phyloP scores from a whole-genome alignment of 2,888 invertebrate species.

The Iselma pallidipennis region DNA sequence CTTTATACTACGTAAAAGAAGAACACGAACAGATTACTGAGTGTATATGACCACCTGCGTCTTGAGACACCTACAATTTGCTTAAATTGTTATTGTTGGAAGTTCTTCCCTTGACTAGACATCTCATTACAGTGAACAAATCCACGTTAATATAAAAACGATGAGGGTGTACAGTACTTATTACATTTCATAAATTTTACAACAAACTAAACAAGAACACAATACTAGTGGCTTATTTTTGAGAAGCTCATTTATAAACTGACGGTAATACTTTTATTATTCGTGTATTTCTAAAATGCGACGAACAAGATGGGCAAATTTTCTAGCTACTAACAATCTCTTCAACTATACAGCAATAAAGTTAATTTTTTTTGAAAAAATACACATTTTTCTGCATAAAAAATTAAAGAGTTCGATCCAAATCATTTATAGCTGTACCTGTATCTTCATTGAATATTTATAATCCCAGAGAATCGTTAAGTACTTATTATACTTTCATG shows the following conservation, averaged over 20 bases:
- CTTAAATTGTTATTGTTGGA: constrained; percentile 39
- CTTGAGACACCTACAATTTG: constrained; percentile 51
- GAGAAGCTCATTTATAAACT: not conserved
- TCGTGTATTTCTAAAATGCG: too few relatives aligned
- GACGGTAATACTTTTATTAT: not conserved
- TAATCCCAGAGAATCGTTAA: constrained; percentile 6
- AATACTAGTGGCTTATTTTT: not conserved
- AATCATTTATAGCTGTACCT: too few relatives aligned
- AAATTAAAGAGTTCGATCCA: not conserved
- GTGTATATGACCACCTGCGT: constrained; percentile 48
- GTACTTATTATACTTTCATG: constrained; percentile 16
- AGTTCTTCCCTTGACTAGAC: constrained; percentile 34
- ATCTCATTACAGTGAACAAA: constrained; percentile 36
- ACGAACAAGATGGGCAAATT: too few relatives aligned
- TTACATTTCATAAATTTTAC: constrained; percentile 16
- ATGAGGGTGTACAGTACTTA: constrained; percentile 17
- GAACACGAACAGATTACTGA: constrained; percentile 46
- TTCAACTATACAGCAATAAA: too few relatives aligned
- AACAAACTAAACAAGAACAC: constrained; percentile 3
- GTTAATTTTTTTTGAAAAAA: too few relatives aligned
- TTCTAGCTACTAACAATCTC: too few relatives aligned
- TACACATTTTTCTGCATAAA: too few relatives aligned
- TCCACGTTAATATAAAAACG: constrained; percentile 38
- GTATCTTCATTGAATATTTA: constrained; percentile 1
- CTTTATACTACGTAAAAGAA: constrained; percentile 34